These are phyloP conservation scores for Palythoa heliodiscus DNA, from an alignment of 92 coral and sea anemone species.

Conservation along the genomic window DNA sequence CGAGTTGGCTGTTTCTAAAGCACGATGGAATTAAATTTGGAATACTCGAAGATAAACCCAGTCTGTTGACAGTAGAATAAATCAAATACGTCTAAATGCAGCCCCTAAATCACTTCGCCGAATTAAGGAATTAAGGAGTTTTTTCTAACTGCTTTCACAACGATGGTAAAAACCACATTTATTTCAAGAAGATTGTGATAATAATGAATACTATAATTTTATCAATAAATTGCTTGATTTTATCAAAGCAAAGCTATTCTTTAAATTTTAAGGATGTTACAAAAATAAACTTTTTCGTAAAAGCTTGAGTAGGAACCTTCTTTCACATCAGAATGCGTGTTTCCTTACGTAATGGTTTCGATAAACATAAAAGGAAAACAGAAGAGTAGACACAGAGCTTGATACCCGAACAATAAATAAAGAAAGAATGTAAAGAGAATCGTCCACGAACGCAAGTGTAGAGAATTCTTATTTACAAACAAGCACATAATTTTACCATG, in stretches of 20 bases:
- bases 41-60: no score
- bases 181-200: no score
- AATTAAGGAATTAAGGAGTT: no score
- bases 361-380: not conserved
- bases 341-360: not conserved
- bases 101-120: no score
- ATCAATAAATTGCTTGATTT: not conserved
- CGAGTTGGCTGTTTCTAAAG: no score
- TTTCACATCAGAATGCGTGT: not conserved
- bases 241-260: not conserved
- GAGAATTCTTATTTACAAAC: constrained; percentile 2
- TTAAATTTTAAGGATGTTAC: not conserved
- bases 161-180: not conserved
- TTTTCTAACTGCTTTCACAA: no score
- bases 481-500: not conserved
- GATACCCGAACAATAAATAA: no score
- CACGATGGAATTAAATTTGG: no score
- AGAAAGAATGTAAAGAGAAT: not conserved
- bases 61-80: no score
- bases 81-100: no score
- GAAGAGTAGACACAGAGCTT: not conserved
- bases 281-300: no score
- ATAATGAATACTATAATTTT: no score
- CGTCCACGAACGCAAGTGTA: not conserved
- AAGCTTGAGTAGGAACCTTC: not conserved